phyloP scores from a whole-genome alignment of 2,113 vertebrate species.

The Leptobrachium leishanense region DNA sequence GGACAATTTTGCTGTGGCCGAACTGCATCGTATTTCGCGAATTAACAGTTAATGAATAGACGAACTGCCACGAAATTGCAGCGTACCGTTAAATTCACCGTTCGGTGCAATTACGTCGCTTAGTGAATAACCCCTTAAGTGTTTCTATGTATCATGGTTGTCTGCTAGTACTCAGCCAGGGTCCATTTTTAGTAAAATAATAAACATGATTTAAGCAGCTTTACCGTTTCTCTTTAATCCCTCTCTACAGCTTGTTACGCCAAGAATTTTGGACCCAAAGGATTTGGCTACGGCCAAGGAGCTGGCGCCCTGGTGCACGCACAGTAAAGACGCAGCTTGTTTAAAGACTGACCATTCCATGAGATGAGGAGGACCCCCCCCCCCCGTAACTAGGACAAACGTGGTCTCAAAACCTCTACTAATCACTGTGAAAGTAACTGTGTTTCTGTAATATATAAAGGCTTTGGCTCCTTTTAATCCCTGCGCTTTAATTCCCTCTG shows the following conservation, averaged over 20 bases:
- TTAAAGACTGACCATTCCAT: not conserved
- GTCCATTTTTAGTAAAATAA: too few species aligned
- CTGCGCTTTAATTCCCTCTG: not conserved
- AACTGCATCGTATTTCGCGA: too few species aligned
- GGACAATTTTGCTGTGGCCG: too few species aligned
- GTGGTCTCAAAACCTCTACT: conserved; percentile 1
- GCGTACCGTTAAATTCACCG: too few species aligned
- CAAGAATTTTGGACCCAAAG: conserved; percentile 83
- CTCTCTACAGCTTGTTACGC: conserved; percentile 73
- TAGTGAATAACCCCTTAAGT: too few species aligned
- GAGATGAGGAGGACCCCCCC: too few species aligned
- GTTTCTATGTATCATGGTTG: too few species aligned
- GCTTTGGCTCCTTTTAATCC: not conserved
- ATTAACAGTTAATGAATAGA: too few species aligned
- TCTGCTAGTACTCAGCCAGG: too few species aligned
- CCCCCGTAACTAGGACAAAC: conserved; percentile 3
- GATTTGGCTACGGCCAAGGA: conserved; percentile 79
- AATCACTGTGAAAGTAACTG: conserved; percentile 29
- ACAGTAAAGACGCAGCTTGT: conserved; percentile 58
- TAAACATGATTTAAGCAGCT: too few species aligned
- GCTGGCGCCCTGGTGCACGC: conserved; percentile 80
- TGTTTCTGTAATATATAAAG: not conserved
- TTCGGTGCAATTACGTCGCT: too few species aligned
- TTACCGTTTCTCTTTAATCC: conserved; percentile 12
- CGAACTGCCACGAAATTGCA: too few species aligned